Base-by-base conservation (phyloP, 2,797 vertebrate genomes). In the Tympanoctomys barrerae region DNA sequence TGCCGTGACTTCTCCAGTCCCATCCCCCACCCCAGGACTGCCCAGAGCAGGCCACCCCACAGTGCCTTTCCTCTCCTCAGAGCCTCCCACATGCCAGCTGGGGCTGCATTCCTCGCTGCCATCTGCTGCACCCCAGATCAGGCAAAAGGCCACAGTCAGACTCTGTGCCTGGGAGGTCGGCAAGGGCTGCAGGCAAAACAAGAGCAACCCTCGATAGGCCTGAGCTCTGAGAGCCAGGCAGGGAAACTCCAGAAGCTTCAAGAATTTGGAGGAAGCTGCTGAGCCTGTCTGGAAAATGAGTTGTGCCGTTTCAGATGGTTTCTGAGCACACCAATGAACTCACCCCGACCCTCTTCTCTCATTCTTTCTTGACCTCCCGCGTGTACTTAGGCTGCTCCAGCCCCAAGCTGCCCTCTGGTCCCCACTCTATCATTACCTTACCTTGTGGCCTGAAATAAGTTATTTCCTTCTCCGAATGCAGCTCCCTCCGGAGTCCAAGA, bases 121-220 rank as follows among this genome's bases (percentile, higher is more conserved):
- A 95, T 97, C 96, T 96, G 96, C 90, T 66, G 19, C 10, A 24
- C 26, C 66, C 73, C 70, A 24, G 83, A 90, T 46, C 79, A 57
- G 94, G 90, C 16, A 1, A 66, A 21, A 95, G 66, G 86, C 93
- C 89, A 54, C 0, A 0, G 75, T 62, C 86, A 68, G 62, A 62
- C 18, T 91, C 78, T 49, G 4, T 0, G 9, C 14, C 7, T 19
- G 19, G 36, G 68, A 90, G 54, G 61, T 83, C 52, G 83, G 46
- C 70, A 59, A 75, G 9, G 36, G 33, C 31, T 5, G 0, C 21
- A 1, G 81, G 85, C 91, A 22, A 57, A 61, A 36, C 24, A 61
- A n/a, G 18, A 83, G n/a, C 57, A 4, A 16, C 64, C 18, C n/a
- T 88, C 28, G 2, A 31, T 42, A 70, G 42, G 52, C 39, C 54